phyloP scores from a whole-genome alignment of 2,888 invertebrate genomes.

The Lamproptera curius region DNA sequence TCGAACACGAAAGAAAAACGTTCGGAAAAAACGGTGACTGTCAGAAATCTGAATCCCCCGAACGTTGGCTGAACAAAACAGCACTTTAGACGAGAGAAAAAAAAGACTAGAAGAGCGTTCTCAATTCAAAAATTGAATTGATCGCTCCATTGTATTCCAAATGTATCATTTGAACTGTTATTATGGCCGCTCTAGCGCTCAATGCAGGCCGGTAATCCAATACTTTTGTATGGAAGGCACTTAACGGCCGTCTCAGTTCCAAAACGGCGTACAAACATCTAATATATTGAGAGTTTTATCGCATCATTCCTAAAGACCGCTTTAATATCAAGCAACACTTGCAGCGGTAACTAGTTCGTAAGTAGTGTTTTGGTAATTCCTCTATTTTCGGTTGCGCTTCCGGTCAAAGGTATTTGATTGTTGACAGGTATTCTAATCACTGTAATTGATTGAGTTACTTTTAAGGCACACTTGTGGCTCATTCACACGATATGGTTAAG shows the following conservation, averaged over 20 bases:
- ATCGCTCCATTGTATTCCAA: constrained; percentile 78
- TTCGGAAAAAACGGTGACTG: constrained; percentile 75
- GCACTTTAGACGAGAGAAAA: constrained; percentile 73
- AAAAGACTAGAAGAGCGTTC: constrained; percentile 74
- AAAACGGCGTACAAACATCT: constrained; percentile 55
- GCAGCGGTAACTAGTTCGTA: constrained; percentile 17
- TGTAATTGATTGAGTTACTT: constrained; percentile 28
- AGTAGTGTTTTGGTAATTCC: constrained; percentile 22
- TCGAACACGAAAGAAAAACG: constrained; percentile 59
- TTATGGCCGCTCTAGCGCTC: constrained; percentile 72
- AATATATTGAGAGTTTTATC: constrained; percentile 52
- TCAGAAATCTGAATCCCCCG: constrained; percentile 75
- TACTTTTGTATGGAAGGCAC: constrained; percentile 78
- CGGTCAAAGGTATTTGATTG: constrained; percentile 16
- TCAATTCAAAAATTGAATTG: constrained; percentile 79
- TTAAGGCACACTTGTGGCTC: constrained; percentile 16
- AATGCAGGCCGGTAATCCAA: constrained; percentile 74
- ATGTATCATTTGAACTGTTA: constrained; percentile 79
- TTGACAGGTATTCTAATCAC: constrained; percentile 21
- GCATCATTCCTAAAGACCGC: constrained; percentile 25
- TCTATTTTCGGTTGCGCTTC: constrained; percentile 19
- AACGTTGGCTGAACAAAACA: constrained; percentile 76
- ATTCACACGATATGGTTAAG: constrained; percentile 15
- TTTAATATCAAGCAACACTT: constrained; percentile 19
- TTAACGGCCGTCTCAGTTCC: constrained; percentile 56